phyloP scores from a whole-genome alignment of 2,113 vertebrate genomes.

The Anolis carolinensis region DNA sequence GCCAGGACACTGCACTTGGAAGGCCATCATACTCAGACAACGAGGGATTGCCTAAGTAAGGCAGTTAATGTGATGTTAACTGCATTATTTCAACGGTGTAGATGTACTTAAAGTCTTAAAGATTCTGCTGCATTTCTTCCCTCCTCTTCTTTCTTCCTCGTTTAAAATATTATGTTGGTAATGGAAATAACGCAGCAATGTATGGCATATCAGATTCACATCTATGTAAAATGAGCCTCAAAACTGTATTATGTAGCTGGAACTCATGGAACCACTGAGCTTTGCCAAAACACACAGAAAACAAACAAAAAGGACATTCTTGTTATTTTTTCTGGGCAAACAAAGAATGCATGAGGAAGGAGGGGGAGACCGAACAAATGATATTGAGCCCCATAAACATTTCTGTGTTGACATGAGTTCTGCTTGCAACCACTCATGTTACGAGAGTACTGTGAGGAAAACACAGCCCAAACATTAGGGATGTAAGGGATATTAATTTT shows the following conservation, averaged over 20 bases:
- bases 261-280: slow-evolving; percentile 51
- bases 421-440: slow-evolving; percentile 58
- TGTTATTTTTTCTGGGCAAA: slow-evolving; percentile 58
- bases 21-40: too few relatives aligned
- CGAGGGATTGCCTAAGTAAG: too few relatives aligned
- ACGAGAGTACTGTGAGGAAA: slow-evolving; percentile 40
- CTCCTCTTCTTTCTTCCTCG: too few relatives aligned
- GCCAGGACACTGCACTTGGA: too few relatives aligned
- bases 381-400: slow-evolving; percentile 54
- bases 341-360: slow-evolving; percentile 60
- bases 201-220: slow-evolving; percentile 30
- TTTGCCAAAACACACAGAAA: slow-evolving; percentile 56
- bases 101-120: too few relatives aligned
- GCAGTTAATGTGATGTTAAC: too few relatives aligned
- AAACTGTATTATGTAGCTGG: slow-evolving; percentile 42
- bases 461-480: slow-evolving; percentile 13
- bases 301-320: slow-evolving; percentile 69
- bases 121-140: too few relatives aligned
- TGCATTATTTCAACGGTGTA: too few relatives aligned
- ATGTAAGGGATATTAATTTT: slow-evolving; percentile 17
- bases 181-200: slow-evolving; percentile 28
- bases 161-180: slow-evolving; percentile 33
- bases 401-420: slow-evolving; percentile 14
- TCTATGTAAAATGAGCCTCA: slow-evolving; percentile 40
- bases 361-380: slow-evolving; percentile 56